Percentiles rank a stretch among this genome's conserved stretches.
These are phyloP conservation scores for Ptilodon capucinus DNA, from an alignment of 2,888 invertebrate species.

Conservation along the genomic window DNA sequence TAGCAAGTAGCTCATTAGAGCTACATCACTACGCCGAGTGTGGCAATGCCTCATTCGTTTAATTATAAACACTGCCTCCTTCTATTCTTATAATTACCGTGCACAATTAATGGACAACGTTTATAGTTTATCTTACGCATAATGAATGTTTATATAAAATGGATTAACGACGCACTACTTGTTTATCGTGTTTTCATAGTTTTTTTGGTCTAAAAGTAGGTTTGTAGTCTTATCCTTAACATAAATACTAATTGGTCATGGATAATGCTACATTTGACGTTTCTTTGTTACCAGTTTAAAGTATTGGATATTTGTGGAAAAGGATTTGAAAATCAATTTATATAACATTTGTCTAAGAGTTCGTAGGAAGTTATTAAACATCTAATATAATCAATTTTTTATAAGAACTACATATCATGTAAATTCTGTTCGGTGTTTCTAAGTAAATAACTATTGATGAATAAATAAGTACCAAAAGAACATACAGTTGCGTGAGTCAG, in stretches of 20 bases:
- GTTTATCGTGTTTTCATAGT: slow-evolving; percentile 28
- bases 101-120: slow-evolving; percentile 69
- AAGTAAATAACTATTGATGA: no score
- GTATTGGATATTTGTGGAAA: no score
- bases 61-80: slow-evolving; percentile 75
- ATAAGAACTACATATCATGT: no score
- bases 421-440: no score
- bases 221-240: not conserved
- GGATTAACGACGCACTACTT: slow-evolving; percentile 41
- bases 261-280: not conserved
- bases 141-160: slow-evolving; percentile 52
- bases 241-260: not conserved
- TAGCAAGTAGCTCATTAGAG: slow-evolving; percentile 79
- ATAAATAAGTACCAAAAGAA: no score
- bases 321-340: no score
- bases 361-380: no score
- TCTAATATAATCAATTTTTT: no score
- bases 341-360: no score
- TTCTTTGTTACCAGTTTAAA: no score
- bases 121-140: slow-evolving; percentile 63
- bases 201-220: slow-evolving; percentile 7
- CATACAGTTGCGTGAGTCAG: no score
- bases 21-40: slow-evolving; percentile 68
- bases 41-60: slow-evolving; percentile 74
- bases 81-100: slow-evolving; percentile 71